A percentile compares a stretch with the other conserved stretches of the same genome.
Evolutionary conservation across 2,797 vertebrate genomes (phyloP).

Genomic region (Danio jaintianensis): DNA sequence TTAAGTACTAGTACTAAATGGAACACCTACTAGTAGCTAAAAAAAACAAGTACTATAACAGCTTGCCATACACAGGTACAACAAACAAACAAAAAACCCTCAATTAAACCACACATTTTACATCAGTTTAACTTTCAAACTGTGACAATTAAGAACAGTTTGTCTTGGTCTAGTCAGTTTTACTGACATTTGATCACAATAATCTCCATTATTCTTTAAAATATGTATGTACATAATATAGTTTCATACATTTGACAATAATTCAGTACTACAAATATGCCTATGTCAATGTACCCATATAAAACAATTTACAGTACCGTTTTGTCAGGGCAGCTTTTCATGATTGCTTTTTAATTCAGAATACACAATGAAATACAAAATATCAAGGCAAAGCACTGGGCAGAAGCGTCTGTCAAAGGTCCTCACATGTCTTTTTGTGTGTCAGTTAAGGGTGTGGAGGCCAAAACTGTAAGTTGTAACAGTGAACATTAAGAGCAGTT

Average conservation of each 20-base stretch:
- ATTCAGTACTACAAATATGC: not conserved
- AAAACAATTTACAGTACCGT: not conserved
- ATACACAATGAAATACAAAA: not conserved
- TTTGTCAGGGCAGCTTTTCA: not conserved
- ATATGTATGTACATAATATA: not conserved
- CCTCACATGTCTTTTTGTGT: conserved; percentile 25
- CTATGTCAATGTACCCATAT: not conserved
- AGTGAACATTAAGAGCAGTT: conserved; percentile 33
- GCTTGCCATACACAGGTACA: not conserved
- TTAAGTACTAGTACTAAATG: too few relatives aligned
- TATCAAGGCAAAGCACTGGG: not conserved
- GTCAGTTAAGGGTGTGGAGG: conserved; percentile 59
- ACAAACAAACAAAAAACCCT: not conserved
- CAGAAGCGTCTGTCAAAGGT: not conserved
- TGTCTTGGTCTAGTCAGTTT: not conserved
- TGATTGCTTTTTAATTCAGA: not conserved
- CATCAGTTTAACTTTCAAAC: not conserved
- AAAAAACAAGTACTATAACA: too few relatives aligned
- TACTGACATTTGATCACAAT: not conserved
- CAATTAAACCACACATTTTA: not conserved
- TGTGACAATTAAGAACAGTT: not conserved
- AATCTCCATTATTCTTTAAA: not conserved
- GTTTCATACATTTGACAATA: not conserved
- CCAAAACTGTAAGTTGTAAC: conserved; percentile 45
- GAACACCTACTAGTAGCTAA: too few relatives aligned